Evolutionary conservation across 2,888 invertebrate species (phyloP).

Genomic region (Oligia strigilis): DNA sequence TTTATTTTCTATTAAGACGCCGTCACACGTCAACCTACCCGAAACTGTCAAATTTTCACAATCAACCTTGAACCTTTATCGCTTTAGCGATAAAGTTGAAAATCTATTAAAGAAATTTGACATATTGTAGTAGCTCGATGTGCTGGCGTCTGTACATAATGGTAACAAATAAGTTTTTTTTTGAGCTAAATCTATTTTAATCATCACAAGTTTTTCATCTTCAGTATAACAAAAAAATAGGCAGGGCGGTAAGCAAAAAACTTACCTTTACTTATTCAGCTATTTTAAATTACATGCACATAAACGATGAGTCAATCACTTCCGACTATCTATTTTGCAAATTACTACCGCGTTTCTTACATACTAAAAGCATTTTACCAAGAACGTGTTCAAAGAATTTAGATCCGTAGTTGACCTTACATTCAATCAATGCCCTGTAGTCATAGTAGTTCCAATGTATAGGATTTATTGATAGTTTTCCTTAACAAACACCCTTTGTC

Average conservation of each 20-base stretch:
- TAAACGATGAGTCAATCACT: not conserved
- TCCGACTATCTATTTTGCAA: not conserved
- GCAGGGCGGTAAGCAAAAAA: not conserved
- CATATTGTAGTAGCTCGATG: no score
- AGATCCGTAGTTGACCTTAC: conserved; percentile 46
- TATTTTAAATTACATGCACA: not conserved
- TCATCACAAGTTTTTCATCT: not conserved
- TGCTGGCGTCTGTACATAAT: no score
- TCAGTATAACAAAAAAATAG: not conserved
- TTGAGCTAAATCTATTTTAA: not conserved
- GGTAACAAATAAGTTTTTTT: not conserved
- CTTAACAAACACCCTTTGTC: conserved; percentile 55
- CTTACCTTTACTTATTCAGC: no score
- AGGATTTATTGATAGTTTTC: conserved; percentile 47
- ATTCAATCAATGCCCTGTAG: conserved; percentile 29
- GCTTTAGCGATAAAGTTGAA: no score
- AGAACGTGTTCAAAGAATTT: conserved; percentile 35
- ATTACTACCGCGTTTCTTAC: conserved; percentile 12
- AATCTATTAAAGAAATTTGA: no score
- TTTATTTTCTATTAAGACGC: no score
- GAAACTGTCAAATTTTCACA: no score
- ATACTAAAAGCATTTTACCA: conserved; percentile 14
- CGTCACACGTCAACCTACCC: no score
- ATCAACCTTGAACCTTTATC: no score
- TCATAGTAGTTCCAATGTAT: conserved; percentile 36